Conservation (phyloP, 2,113 vertebrate genomes). For the Xiphorhynchus elegans region DNA sequence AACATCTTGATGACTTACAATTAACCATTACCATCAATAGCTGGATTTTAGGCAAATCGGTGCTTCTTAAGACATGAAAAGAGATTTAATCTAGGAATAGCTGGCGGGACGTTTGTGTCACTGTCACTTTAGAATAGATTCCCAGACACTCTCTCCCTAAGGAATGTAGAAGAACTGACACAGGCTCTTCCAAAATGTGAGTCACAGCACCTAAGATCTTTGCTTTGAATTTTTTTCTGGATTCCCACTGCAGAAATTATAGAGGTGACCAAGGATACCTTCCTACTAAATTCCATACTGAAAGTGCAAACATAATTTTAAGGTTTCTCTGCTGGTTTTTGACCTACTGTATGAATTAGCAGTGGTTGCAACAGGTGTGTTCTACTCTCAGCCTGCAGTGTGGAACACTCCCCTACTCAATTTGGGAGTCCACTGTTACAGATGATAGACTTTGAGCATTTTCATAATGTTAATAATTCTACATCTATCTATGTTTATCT, state of each 20-base stretch:
- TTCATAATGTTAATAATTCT: neutral
- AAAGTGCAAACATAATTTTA: neutral
- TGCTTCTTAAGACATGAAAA: neutral
- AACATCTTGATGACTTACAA: neutral
- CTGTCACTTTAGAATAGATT: rapidly evolving
- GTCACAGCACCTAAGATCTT: neutral
- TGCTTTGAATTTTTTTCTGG: neutral
- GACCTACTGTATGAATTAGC: neutral
- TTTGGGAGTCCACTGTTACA: neutral
- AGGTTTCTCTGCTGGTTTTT: neutral
- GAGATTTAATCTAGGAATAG: neutral
- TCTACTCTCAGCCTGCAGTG: neutral
- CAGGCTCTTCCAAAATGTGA: neutral
- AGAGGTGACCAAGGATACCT: neutral
- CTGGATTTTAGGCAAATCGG: neutral
- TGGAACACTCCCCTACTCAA: neutral
- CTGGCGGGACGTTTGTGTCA: neutral
- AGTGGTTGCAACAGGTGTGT: neutral
- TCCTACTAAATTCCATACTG: neutral
- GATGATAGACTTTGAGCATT: neutral
- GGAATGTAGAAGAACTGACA: neutral
- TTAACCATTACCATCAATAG: neutral
- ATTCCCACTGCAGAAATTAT: neutral
- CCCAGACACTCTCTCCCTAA: neutral
- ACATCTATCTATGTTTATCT: neutral